phyloP scores from a whole-genome alignment of 2,888 invertebrate species.

The Tinea semifulvella region DNA sequence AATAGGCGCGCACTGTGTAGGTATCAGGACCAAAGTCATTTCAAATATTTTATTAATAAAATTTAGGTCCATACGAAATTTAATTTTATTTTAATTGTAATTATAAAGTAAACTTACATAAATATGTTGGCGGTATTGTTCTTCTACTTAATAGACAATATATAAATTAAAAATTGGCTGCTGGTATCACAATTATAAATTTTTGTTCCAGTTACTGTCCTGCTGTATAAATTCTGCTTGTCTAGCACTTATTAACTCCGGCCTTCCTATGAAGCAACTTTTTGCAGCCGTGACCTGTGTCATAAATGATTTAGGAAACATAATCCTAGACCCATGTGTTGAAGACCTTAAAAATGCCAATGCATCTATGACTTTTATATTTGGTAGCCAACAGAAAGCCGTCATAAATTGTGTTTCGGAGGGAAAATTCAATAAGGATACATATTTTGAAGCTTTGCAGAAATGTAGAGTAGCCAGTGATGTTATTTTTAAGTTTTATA shows the following conservation, averaged over 20 bases:
- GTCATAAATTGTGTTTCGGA: constrained; percentile 73
- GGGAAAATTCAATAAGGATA: constrained; percentile 72
- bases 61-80: too few species aligned
- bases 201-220: constrained; percentile 71
- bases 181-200: too few species aligned
- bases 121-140: too few species aligned
- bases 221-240: constrained; percentile 86
- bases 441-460: constrained; percentile 72
- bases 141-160: too few species aligned
- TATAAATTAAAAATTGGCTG: too few species aligned
- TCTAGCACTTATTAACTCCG: constrained; percentile 83
- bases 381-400: constrained; percentile 66
- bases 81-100: too few species aligned
- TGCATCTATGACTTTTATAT: constrained; percentile 77
- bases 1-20: too few species aligned
- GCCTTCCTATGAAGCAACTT: constrained; percentile 83
- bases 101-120: too few species aligned
- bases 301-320: constrained; percentile 66
- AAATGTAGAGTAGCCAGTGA: constrained; percentile 73
- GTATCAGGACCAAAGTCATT: too few species aligned
- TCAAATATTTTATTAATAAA: too few species aligned
- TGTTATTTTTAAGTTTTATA: constrained; percentile 77
- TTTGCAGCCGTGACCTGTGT: constrained; percentile 83
- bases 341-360: constrained; percentile 56
- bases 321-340: constrained; percentile 71